These are phyloP conservation scores for Spinibarbus caldwelli DNA, from an alignment of 2,797 vertebrate species.

Conservation along the genomic window DNA sequence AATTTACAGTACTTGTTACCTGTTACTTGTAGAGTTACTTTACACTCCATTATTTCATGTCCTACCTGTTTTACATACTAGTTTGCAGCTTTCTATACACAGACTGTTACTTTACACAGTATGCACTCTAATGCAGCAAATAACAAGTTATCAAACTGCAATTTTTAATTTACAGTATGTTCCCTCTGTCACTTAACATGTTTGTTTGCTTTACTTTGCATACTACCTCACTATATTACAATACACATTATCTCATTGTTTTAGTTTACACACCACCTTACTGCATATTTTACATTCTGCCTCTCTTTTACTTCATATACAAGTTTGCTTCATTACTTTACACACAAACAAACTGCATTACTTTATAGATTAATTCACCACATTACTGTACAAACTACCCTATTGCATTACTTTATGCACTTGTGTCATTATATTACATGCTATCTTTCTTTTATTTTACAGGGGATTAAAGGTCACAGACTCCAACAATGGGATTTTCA, in stretches of 20 bases:
- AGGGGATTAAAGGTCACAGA: not conserved
- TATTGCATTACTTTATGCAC: not conserved
- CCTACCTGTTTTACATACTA: no score
- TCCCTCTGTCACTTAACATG: no score
- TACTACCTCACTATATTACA: not conserved
- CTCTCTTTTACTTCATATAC: not conserved
- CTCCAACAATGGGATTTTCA: not conserved
- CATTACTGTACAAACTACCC: not conserved
- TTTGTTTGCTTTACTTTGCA: no score
- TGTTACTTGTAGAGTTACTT: no score
- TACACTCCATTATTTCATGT: no score
- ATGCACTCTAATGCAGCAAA: no score
- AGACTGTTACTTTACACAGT: not conserved
- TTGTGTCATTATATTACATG: not conserved
- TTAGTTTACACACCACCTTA: not conserved
- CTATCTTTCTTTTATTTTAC: not conserved
- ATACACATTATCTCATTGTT: not conserved
- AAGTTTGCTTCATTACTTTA: no score
- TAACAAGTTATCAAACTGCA: not conserved
- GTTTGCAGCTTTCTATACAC: no score
- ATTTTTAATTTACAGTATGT: no score
- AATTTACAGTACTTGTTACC: no score
- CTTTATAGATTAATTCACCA: not conserved
- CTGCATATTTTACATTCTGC: not conserved
- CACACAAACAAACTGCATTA: not conserved